Base-by-base conservation (phyloP, 2,113 vertebrate species). In the Pelmatolapia mariae region DNA sequence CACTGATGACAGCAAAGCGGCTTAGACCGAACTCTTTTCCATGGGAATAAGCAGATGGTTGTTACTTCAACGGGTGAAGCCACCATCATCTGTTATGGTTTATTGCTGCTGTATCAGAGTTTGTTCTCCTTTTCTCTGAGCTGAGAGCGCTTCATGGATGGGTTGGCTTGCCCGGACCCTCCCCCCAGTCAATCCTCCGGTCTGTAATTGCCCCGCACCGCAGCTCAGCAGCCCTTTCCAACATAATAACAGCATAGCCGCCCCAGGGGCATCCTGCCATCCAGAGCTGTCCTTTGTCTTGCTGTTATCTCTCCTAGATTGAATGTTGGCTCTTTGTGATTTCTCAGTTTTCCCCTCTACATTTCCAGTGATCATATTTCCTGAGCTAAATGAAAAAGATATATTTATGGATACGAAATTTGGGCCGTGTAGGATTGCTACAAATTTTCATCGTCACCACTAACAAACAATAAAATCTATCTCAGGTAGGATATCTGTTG, bases 211-310 rank as follows among this genome's bases (percentile, higher is more conserved):
- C 90, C 94, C 92, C 86, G 85, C 90, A 91, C 90, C 24, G 26
- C 90, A 86, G 92, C 91, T 94, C 94, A 57, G 90, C 91, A 93
- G 90, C 90, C 89, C 92, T 89, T 89, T 94, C 95, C 94, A 94
- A 92, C 91, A 94, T 95, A 95, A 94, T 96, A 95, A 94, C 93
- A 91, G 89, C 84, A 83, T 61, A 93, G 86, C 89, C 22, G 83
- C 94, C 95, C 90, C 86, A 89, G 94, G 94, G 95, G 87, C 93
- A 92, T 91, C 90, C 87, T 90, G 82, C 90, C 92, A 95, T 95
- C 91, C 93, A 76, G 88, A 83, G 87, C 90, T 86, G 85, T 89
- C 87, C 83, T 87, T 87, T 50, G 50, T 90, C 71, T 88, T 91
- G 84, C 86, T 95, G 92, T 94, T 93, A 92, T 92, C 86, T 90